These are phyloP conservation scores for Crenichthys baileyi DNA, from an alignment of 2,797 vertebrate species.

Conservation along the genomic window DNA sequence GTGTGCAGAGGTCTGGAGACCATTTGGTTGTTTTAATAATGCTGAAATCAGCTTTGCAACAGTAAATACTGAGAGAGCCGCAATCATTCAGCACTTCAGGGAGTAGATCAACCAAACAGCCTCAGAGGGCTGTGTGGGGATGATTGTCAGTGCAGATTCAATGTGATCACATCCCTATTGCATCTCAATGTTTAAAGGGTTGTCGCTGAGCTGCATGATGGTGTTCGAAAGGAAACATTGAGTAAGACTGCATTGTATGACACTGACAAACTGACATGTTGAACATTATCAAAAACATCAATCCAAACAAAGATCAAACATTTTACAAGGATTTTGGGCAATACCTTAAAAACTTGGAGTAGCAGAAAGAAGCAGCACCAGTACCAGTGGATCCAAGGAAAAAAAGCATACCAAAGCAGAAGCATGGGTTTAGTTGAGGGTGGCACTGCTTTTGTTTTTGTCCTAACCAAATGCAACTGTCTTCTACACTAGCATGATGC, in stretches of 20 bases:
- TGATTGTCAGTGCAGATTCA: slow-evolving; percentile 18
- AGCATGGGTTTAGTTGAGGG: slow-evolving; percentile 33
- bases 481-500: slow-evolving; percentile 3
- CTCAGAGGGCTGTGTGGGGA: slow-evolving; percentile 35
- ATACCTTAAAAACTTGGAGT: slow-evolving; percentile 16
- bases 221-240: slow-evolving; percentile 16
- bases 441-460: slow-evolving; percentile 36
- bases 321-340: slow-evolving; percentile 23
- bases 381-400: not conserved
- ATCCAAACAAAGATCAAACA: slow-evolving; percentile 33
- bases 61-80: slow-evolving; percentile 57
- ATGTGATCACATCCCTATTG: slow-evolving; percentile 34
- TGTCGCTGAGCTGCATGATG: not conserved
- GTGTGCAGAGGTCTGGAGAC: slow-evolving; percentile 51
- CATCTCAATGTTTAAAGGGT: slow-evolving; percentile 15
- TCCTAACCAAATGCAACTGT: slow-evolving; percentile 44
- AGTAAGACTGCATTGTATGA: slow-evolving; percentile 24
- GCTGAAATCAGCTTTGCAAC: slow-evolving; percentile 46
- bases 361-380: slow-evolving; percentile 7
- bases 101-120: slow-evolving; percentile 56
- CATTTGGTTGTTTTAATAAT: slow-evolving; percentile 47
- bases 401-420: slow-evolving; percentile 20
- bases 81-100: slow-evolving; percentile 57
- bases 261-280: slow-evolving; percentile 36
- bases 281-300: slow-evolving; percentile 26